These are phyloP conservation scores for Theristus sp. DNA, from an alignment of 2,888 invertebrate species.

Conservation along the genomic window DNA sequence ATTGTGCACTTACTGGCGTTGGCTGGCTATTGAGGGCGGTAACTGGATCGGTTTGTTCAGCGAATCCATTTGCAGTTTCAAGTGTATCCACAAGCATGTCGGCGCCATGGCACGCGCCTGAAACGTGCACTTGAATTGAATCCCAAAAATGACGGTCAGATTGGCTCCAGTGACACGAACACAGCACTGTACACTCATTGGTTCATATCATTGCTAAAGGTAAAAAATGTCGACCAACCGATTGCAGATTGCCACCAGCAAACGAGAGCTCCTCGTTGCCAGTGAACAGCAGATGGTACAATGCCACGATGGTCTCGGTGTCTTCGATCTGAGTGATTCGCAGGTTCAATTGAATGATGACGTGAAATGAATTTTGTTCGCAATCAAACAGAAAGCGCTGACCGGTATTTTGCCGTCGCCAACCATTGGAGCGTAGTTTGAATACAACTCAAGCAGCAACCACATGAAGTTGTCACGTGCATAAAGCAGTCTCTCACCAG, in stretches of 20 bases:
- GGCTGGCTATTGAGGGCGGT: conserved; percentile 8
- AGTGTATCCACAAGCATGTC: conserved; percentile 87
- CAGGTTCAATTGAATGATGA: neutral
- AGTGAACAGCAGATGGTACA: conserved; percentile 76
- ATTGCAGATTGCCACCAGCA: conserved; percentile 45
- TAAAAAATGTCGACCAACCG: neutral
- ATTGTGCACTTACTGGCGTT: conserved; percentile 15
- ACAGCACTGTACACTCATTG: too few species aligned
- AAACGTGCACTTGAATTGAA: too few species aligned
- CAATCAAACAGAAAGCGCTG: neutral
- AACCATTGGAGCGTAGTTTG: too few species aligned
- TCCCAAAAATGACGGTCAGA: too few species aligned
- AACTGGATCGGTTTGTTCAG: neutral
- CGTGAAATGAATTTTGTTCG: neutral
- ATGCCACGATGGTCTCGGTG: conserved; percentile 66
- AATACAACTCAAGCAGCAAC: conserved; percentile 83
- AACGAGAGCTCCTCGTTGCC: conserved; percentile 77
- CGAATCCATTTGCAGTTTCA: conserved; percentile 37
- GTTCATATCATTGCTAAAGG: too few species aligned
- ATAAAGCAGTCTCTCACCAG: too few species aligned
- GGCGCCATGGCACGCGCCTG: conserved; percentile 61
- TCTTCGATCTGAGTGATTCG: conserved; percentile 37
- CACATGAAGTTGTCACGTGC: conserved; percentile 95
- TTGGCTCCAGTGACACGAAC: too few species aligned
- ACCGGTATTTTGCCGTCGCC: too few species aligned